phyloP scores from a whole-genome alignment of 1,140 invertebrate species.

The Reticulitermes speratus region DNA sequence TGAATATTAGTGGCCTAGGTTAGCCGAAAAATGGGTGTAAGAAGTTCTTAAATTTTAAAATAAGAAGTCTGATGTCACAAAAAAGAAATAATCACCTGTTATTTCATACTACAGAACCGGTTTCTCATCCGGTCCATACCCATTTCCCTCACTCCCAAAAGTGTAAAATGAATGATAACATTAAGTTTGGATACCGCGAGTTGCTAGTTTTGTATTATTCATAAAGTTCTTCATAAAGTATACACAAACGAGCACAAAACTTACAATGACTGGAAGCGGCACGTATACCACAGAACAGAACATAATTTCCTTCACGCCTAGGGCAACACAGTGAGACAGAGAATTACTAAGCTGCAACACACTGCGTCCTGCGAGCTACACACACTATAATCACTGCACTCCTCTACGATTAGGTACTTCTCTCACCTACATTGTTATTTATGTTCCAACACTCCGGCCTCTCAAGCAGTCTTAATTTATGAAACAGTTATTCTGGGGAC shows the following conservation, averaged over 20 bases:
- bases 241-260: neutral
- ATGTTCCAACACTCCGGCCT: neutral
- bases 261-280: neutral
- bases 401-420: neutral
- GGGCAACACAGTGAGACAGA: too few relatives aligned
- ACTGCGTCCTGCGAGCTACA: neutral
- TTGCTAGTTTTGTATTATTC: neutral
- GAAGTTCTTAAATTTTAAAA: neutral
- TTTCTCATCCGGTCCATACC: neutral
- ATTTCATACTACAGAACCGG: neutral
- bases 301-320: neutral
- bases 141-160: neutral
- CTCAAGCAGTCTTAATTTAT: neutral
- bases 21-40: neutral
- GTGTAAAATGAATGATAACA: neutral
- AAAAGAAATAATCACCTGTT: neutral
- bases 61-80: neutral
- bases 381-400: neutral
- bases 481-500: neutral
- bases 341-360: too few relatives aligned
- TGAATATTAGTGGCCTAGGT: neutral
- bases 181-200: neutral
- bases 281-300: neutral
- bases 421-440: neutral
- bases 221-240: slow-evolving; percentile 3